These are phyloP conservation scores for Anomalospiza imberbis DNA, from an alignment of 2,797 vertebrate species.

Conservation along the genomic window DNA sequence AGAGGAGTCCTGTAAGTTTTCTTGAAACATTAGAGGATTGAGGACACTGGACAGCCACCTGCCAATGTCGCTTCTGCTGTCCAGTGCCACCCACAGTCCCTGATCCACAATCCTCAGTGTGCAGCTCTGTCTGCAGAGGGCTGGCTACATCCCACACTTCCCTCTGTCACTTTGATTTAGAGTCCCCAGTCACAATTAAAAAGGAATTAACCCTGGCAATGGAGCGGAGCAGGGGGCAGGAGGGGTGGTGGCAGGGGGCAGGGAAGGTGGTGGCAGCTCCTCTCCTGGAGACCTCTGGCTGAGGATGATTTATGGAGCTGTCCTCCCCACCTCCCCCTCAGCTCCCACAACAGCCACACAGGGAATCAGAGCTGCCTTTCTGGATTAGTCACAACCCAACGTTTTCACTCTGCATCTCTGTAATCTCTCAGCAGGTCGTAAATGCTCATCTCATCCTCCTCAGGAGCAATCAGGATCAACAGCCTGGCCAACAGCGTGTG, in stretches of 20 bases:
- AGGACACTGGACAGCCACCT: background rate
- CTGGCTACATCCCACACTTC: background rate
- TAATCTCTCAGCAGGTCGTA: background rate
- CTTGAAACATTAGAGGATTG: background rate
- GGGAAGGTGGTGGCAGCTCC: background rate
- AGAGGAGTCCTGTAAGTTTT: background rate
- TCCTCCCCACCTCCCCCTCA: background rate
- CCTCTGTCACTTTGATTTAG: background rate
- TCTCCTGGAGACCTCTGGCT: background rate
- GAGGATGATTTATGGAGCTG: background rate
- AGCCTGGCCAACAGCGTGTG: background rate
- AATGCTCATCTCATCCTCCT: background rate
- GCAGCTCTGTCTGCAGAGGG: background rate
- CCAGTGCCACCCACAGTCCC: background rate
- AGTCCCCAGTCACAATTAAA: background rate
- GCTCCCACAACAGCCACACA: background rate
- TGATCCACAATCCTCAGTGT: rapidly evolving
- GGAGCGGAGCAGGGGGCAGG: background rate
- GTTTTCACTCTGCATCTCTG: background rate
- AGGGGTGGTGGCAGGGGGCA: background rate
- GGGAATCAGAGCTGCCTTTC: background rate
- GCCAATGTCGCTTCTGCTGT: background rate
- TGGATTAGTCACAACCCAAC: background rate
- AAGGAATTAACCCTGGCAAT: background rate
- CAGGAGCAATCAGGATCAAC: background rate